Evolutionary conservation across 2,888 invertebrate genomes (phyloP).

Genomic region (Antheraea yamamai): DNA sequence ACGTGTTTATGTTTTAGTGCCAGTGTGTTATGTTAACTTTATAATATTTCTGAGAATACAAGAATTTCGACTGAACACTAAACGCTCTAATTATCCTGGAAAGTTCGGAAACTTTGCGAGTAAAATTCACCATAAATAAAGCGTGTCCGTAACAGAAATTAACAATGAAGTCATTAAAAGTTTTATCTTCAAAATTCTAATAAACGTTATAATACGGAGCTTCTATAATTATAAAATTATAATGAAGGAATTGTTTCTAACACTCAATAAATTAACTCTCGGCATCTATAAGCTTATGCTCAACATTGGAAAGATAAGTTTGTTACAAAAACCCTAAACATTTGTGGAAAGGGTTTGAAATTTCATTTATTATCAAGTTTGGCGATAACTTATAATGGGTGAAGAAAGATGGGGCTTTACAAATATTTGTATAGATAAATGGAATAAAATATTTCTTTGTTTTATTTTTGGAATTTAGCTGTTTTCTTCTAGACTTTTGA

Average conservation of each 20-base stretch:
- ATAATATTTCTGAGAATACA: slow-evolving; percentile 11
- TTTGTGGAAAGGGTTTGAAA: not conserved
- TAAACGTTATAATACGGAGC: slow-evolving; percentile 32
- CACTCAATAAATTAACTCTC: slow-evolving; percentile 1
- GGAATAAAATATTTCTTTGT: not conserved
- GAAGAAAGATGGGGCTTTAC: not conserved
- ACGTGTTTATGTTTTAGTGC: not conserved
- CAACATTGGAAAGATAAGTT: not conserved
- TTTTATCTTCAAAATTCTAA: slow-evolving; percentile 41
- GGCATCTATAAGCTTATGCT: not conserved
- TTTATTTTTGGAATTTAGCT: not conserved
- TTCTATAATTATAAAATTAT: slow-evolving; percentile 9
- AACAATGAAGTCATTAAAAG: slow-evolving; percentile 51
- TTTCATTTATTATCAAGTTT: not conserved
- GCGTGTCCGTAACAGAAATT: slow-evolving; percentile 46
- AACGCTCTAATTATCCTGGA: slow-evolving; percentile 40
- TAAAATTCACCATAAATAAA: slow-evolving; percentile 43
- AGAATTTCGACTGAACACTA: slow-evolving; percentile 20
- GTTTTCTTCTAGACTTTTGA: not conserved
- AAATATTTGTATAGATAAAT: not conserved
- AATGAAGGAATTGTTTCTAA: slow-evolving; percentile 6
- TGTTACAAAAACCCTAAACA: not conserved
- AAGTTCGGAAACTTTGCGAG: slow-evolving; percentile 36
- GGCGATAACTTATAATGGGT: not conserved
- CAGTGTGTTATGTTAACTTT: not conserved